Percentiles rank a stretch among this genome's conserved stretches.
Evolutionary conservation across 2,888 invertebrate species (phyloP).

Genomic region (Megastigmus dorsalis): DNA sequence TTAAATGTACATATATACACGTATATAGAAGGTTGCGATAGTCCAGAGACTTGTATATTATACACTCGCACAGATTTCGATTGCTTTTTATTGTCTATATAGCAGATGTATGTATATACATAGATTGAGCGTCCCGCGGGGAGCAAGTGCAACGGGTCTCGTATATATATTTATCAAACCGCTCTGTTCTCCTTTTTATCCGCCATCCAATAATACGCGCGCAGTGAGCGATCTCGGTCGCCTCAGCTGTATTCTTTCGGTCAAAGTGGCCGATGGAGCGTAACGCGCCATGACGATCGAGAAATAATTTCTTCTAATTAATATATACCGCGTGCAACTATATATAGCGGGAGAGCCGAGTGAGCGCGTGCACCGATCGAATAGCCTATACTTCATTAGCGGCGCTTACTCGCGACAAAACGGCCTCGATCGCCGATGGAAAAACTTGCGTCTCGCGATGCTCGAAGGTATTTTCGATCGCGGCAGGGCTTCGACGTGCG

Average conservation of each 20-base stretch:
- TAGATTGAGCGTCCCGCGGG: background rate
- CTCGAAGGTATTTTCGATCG: background rate
- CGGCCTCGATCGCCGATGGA: too few relatives aligned
- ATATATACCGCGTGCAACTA: background rate
- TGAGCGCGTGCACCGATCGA: too few relatives aligned
- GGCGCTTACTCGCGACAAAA: slow-evolving; percentile 1
- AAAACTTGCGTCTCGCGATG: background rate
- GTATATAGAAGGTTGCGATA: background rate
- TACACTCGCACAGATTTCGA: too few relatives aligned
- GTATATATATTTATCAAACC: too few relatives aligned
- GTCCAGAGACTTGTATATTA: slow-evolving; percentile 12
- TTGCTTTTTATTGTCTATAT: slow-evolving; percentile 13
- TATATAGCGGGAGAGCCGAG: too few relatives aligned
- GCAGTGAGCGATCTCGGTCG: too few relatives aligned
- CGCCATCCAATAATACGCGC: too few relatives aligned
- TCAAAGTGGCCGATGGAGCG: background rate
- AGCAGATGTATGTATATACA: background rate
- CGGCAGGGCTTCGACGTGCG: background rate
- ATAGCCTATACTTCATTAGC: slow-evolving; percentile 24
- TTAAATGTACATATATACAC: background rate
- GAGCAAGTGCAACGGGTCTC: too few relatives aligned
- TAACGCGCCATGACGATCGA: background rate
- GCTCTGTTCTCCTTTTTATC: too few relatives aligned
- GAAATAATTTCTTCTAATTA: background rate
- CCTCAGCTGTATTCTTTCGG: background rate